Base-by-base conservation (phyloP, 2,113 vertebrate genomes). In the Tetrax tetrax region DNA sequence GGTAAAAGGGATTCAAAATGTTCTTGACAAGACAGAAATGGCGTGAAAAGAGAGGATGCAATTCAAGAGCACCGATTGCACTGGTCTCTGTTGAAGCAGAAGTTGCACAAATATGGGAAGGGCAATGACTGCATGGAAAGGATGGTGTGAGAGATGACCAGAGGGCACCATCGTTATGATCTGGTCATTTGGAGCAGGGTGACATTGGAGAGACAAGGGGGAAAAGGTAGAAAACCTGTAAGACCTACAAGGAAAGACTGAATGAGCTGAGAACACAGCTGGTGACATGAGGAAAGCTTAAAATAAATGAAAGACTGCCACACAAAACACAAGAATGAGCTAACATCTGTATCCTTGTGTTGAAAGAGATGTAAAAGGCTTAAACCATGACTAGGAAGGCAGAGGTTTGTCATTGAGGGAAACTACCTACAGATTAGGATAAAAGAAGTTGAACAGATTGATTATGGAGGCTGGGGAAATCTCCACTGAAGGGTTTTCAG, bases 311-410 rank as follows among this genome's bases (percentile, higher is more conserved):
- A 86, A 76, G 13, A 29, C 12, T 82, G 31, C 64, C 54, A 68
- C 37, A 83, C 29, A 60, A 78, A 91, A 82, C 17, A 25, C 0
- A 0, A 19, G 33, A 76, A 38, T 0, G 0, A 68, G 15, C 12
- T 68, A 41, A 43, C 27, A 22, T n/a, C 43, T 75, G 6, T 27
- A 21, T 69, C 31, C 24, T 60, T 29, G 29, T 53, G 31, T 2
- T 37, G 63, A 76, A 85, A 64, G 48, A 87, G 38, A 54, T 27
- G 8, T 18, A 35, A 68, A 38, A 71, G 48, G 19, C 21, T 90
- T 59, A 14, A 80, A 31, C 22, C 48, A 21, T 31, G 54, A 70
- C 21, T 12, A 53, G 25, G 20, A 77, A 66, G n/a, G 66, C 22
- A 69, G 48, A 88, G 27, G 38, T 35, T 14, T 54, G 28, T 23